phyloP scores from a whole-genome alignment of 2,113 vertebrate species.

The Orcinus orca region DNA sequence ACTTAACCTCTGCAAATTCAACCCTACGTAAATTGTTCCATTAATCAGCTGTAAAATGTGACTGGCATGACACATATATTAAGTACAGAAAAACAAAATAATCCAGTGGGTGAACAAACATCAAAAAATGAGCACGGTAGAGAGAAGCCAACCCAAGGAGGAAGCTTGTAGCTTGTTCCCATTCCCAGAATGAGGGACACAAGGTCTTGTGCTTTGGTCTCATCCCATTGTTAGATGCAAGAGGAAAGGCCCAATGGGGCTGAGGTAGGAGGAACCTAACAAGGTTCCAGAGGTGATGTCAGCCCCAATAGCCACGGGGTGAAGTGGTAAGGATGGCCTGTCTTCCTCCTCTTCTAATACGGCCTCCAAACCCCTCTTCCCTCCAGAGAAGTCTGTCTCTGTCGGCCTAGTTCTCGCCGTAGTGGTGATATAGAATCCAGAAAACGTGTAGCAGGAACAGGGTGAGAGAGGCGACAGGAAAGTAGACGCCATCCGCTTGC shows the following conservation, averaged over 20 bases:
- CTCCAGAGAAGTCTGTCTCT: not conserved
- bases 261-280: not conserved
- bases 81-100: not conserved
- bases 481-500: not conserved
- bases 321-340: not conserved
- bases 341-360: not conserved
- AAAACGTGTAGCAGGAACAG: not conserved
- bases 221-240: not conserved
- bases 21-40: not conserved
- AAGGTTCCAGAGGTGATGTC: not conserved
- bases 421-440: not conserved
- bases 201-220: not conserved
- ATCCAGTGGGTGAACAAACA: not conserved
- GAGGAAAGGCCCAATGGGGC: not conserved
- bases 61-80: not conserved
- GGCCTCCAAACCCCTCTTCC: not conserved
- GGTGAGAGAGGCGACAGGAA: not conserved
- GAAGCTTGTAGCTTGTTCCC: not conserved
- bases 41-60: not conserved
- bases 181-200: not conserved
- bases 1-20: not conserved
- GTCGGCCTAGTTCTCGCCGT: not conserved
- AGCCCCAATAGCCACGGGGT: fast-evolving
- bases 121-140: not conserved
- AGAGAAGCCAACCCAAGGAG: not conserved